A percentile compares a stretch with the other conserved stretches of the same genome.
Conservation (phyloP, 2,113 vertebrate species). For the Genyomyrus donnyi region DNA sequence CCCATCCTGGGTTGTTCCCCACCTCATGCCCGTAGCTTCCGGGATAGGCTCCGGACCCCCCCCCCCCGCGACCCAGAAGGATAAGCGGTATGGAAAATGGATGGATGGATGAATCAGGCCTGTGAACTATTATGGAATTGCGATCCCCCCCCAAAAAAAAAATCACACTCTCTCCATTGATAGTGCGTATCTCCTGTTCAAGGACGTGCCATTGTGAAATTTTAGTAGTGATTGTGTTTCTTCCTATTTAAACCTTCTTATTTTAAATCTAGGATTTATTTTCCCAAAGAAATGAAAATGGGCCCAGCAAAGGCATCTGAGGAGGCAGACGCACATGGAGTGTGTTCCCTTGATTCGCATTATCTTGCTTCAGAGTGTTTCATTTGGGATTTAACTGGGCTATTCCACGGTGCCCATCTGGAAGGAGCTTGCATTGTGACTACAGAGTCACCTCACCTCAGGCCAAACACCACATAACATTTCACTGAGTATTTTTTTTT, state of each 20-base stretch:
- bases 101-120: background rate
- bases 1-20: too few species aligned
- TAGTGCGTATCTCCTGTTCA: background rate
- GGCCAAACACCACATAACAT: conserved; percentile 26
- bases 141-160: background rate
- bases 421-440: background rate
- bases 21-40: too few species aligned
- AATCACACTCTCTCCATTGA: background rate
- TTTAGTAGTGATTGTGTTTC: background rate
- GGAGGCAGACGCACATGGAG: background rate
- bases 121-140: background rate
- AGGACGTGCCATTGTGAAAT: background rate
- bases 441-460: conserved; percentile 33
- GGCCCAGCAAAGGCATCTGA: background rate
- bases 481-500: conserved; percentile 25
- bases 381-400: conserved; percentile 11
- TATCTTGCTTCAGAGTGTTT: background rate
- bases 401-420: conserved; percentile 11
- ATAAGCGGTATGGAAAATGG: too few species aligned
- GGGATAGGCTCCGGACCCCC: too few species aligned
- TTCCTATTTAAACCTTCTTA: background rate
- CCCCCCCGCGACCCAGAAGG: too few species aligned
- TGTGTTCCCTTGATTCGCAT: background rate
- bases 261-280: background rate
- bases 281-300: background rate